Percentiles rank a stretch among this genome's conserved stretches.
Conservation (phyloP, 2,797 vertebrate genomes). For the Toxotes lorentzi region DNA sequence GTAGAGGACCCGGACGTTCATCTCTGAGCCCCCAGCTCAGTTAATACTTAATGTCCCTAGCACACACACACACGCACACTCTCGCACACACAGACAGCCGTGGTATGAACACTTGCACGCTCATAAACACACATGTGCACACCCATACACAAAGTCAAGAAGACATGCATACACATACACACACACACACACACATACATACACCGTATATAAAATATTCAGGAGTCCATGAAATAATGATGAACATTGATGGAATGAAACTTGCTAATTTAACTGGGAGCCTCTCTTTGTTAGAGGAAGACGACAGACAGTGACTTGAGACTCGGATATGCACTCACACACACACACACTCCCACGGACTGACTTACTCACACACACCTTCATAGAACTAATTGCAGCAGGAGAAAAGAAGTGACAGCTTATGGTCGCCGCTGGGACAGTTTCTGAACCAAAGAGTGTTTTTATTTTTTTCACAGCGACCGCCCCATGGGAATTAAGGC, state of each 20-base stretch:
- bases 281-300: slow-evolving; percentile 66
- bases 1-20: slow-evolving; percentile 77
- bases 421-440: slow-evolving; percentile 47
- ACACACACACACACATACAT: slow-evolving; percentile 43
- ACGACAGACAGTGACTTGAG: slow-evolving; percentile 47
- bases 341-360: slow-evolving; percentile 1
- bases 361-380: slow-evolving; percentile 6
- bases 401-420: slow-evolving; percentile 59
- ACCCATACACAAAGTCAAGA: slow-evolving; percentile 29
- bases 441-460: slow-evolving; percentile 55
- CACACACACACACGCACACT: slow-evolving; percentile 14
- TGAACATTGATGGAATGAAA: slow-evolving; percentile 89
- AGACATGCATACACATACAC: slow-evolving; percentile 36
- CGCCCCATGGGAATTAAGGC: slow-evolving; percentile 21
- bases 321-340: slow-evolving; percentile 1
- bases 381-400: slow-evolving; percentile 44
- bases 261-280: slow-evolving; percentile 84
- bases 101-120: slow-evolving; percentile 29
- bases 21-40: slow-evolving; percentile 76
- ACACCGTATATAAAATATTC: slow-evolving; percentile 82
- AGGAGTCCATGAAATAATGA: slow-evolving; percentile 85
- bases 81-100: slow-evolving; percentile 1
- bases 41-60: slow-evolving; percentile 83
- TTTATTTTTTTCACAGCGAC: slow-evolving; percentile 29
- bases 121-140: slow-evolving; percentile 51